Evolutionary conservation across 2,888 invertebrate species (phyloP).

Genomic region (Diploptera punctata): DNA sequence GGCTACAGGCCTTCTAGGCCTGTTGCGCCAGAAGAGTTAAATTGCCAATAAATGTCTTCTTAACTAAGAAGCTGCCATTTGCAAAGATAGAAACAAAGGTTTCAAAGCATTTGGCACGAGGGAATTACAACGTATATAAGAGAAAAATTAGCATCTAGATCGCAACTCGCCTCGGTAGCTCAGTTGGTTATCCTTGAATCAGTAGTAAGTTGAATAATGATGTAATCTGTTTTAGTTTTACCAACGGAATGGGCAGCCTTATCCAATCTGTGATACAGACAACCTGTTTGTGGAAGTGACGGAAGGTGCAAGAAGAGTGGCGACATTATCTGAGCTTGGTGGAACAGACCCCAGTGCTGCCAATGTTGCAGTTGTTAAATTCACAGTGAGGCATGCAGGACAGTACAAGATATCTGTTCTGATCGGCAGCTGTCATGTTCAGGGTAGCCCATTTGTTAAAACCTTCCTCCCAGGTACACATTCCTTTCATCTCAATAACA

Average conservation of each 20-base stretch:
- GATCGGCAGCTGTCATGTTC: slow-evolving; percentile 80
- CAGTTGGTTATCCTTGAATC: no score
- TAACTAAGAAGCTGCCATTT: no score
- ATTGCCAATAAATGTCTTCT: no score
- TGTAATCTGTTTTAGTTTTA: slow-evolving; percentile 81
- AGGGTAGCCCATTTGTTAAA: slow-evolving; percentile 86
- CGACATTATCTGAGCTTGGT: slow-evolving; percentile 86
- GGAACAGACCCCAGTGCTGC: slow-evolving; percentile 84
- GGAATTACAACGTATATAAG: no score
- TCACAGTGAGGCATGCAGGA: slow-evolving; percentile 90
- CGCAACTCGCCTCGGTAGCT: no score
- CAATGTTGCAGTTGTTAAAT: slow-evolving; percentile 87
- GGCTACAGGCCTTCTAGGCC: no score
- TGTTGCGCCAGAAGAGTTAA: no score
- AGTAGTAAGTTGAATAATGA: no score
- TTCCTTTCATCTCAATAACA: no score
- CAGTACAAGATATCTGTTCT: slow-evolving; percentile 86
- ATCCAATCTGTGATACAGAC: slow-evolving; percentile 93
- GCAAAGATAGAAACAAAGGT: no score
- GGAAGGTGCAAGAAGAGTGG: slow-evolving; percentile 81
- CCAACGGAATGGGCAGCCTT: slow-evolving; percentile 92
- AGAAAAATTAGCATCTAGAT: no score
- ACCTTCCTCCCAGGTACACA: slow-evolving; percentile 79
- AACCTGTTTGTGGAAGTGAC: slow-evolving; percentile 87
- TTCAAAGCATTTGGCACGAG: no score